Base-by-base conservation (phyloP, 2,888 invertebrate species). In the Cephus pulcher region DNA sequence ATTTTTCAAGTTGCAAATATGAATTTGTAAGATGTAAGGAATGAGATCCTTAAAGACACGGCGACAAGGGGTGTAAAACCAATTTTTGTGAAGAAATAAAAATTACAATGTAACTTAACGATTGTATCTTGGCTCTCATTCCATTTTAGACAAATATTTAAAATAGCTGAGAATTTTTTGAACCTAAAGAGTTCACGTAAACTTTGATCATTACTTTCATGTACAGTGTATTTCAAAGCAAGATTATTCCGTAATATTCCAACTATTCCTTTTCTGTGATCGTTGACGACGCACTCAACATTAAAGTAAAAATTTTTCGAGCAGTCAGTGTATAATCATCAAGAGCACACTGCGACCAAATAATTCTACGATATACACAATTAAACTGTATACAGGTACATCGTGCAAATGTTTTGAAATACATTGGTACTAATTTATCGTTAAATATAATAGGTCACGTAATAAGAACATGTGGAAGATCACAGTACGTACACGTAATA, bases 371-470 rank as follows among this genome's bases (percentile, higher is more conserved):
- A 12, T 71, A 33, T 23, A 71, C 3, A 34, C 12, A 32, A 15
- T 71, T 71, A 32, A 32, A 71, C 23, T 32, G 15, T 71, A 71
- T 23, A 71, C 32, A 56, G 9, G 56, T 71, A 23, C 12, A 15
- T 71, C 32, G 34, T 71, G 15, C 32, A 71, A 30, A 32, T 71
- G 33, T 71, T 71, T 71, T 71, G 71, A 71, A 71, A 71, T 71
- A 71, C 71, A 71, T 71, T 71, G 23, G 9, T 71, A 71, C 71
- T 71, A 71, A 32, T 34, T 71, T 34, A 71, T 71, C 32, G 34
- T 34, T 15, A 71, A 71, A 32, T 71, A 71, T 71, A 34, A 34
- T 71, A 71, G 33, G 34, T 71, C 71, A 71, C 12, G 23, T 71
- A 32, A 71, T 71, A 34, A 34, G 12, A 71, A 71, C 34, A 33